Evolutionary conservation across 2,113 vertebrate genomes (phyloP), one percentile per base, ranked within the genome.

Genomic region (Lanius collurio): DNA sequence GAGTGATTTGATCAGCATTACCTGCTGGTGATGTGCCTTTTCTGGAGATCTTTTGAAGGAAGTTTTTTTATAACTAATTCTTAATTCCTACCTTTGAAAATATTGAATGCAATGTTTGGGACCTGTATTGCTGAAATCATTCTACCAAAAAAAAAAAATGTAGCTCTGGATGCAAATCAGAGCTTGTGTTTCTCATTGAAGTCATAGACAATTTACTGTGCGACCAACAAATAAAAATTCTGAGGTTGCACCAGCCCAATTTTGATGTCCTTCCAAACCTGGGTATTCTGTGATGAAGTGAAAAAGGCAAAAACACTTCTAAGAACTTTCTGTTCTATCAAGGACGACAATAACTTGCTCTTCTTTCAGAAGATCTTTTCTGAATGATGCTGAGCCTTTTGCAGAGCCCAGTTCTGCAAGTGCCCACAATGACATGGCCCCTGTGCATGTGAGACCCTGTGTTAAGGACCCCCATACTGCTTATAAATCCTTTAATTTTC

Each of bases 351-450:
- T 37, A 49, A 73, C 9, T 12, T 44, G 13, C 5, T 86, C 13
- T 85, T 88, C 35, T 28, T 35, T 50, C 16, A 37, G 22, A 33
- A 24, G 22, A 20, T 52, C 21, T 90, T 42, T 55, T 59, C 57
- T 73, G 42, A 63, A 30, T 53, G 28, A 15, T 64, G 10, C n/a
- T 3, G 52, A 83, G 67, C 57, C 22, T 74, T n/a, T 33, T 46
- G 65, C n/a, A 62, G 65, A 76, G 15, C 39, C 16, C 41, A 31
- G 23, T 65, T 90, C 67, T 81, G 28, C 35, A 52, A 4, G 42
- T 22, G 39, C 30, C 23, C 2, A 0, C 42, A 46, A 0, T 7
- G 30, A 5, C 24, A 7, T 12, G 28, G n/a, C 35, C 44, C 65
- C 35, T 46, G 28, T 55, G 59, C 19, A 1, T 60, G 4, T 11